Conservation (phyloP, 2,797 vertebrate genomes). For the Denticeps clupeoides region DNA sequence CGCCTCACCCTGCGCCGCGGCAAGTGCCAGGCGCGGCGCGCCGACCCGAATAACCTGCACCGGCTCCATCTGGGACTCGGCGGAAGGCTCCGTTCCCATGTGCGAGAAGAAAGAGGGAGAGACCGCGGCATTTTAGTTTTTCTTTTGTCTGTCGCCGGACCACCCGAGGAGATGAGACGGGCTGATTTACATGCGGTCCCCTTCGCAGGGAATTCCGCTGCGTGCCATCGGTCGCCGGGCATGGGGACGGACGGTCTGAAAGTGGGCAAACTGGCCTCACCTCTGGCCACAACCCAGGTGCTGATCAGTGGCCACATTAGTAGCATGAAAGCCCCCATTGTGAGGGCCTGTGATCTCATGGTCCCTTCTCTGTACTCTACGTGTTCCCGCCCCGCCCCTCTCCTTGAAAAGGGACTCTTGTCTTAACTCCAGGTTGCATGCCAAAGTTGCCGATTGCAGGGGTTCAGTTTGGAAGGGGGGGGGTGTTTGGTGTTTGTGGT, state of each 20-base stretch:
- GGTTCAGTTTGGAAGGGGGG: conserved; percentile 23
- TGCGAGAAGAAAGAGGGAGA: no score
- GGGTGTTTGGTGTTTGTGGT: conserved; percentile 16
- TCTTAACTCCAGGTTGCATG: conserved; percentile 37
- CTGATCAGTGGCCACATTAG: conserved; percentile 7
- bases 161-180: conserved; percentile 7
- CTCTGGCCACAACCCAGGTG: neutral
- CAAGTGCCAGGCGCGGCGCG: no score
- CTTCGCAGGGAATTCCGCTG: conserved; percentile 2
- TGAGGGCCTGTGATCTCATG: conserved; percentile 41
- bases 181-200: conserved; percentile 5
- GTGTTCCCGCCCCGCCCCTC: conserved; percentile 19
- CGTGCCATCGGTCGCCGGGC: neutral
- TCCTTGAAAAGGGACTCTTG: conserved; percentile 38
- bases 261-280: neutral
- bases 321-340: conserved; percentile 45
- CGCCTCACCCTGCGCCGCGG: no score
- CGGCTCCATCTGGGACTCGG: no score
- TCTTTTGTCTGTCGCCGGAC: neutral
- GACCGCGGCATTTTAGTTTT: no score
- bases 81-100: no score
- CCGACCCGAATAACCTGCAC: no score
- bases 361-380: conserved; percentile 27
- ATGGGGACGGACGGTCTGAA: neutral
- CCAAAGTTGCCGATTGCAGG: conserved; percentile 31